Base-by-base conservation (phyloP, 2,888 invertebrate genomes). In the Rhabditoides inermis region DNA sequence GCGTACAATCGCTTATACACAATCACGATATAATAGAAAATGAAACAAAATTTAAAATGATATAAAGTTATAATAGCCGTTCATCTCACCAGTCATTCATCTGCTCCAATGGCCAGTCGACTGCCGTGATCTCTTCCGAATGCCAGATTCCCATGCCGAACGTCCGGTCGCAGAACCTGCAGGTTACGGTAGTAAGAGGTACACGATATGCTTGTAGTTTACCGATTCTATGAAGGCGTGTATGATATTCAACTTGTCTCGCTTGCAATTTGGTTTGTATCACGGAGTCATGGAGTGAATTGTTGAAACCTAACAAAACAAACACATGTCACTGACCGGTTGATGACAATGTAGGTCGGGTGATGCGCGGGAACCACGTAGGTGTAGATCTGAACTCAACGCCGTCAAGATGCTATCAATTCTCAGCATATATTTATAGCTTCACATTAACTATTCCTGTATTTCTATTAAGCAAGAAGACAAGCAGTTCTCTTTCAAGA, bases 141-240 rank as follows among this genome's bases (percentile, higher is more conserved):
- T 63, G 55, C 60, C 62, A 66, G 26, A 66, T 58, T 25, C 63
- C 66, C 65, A 64, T 64, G 12, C 65, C 65, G 48, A 61, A 68
- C 15, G 68, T 68, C n/a, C 68, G 59, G 44, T 68, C 66, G 30
- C 60, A 61, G 45, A 56, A 68, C 47, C 67, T 66, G 45, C 47
- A 59, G n/a, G n/a, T n/a, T n/a, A n/a, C n/a, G n/a, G 22, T 41
- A 26, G 22, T 20, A 28, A 49, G 46, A 10, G 35, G 35, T 12
- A 32, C 15, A 32, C 35, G 15, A 32, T 10, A 15, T 32, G 10
- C 15, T 32, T 32, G 35, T 32, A 15, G 35, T 12, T 32, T 32
- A 12, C 10, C 35, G 35, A 15, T 32, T 15, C 15, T 15, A 32
- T 12, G 10, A 32, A 32, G 15, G 35, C 10, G 10, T 10, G 35